phyloP scores from a whole-genome alignment of 2,113 vertebrate species.

The Dipodomys spectabilis region DNA sequence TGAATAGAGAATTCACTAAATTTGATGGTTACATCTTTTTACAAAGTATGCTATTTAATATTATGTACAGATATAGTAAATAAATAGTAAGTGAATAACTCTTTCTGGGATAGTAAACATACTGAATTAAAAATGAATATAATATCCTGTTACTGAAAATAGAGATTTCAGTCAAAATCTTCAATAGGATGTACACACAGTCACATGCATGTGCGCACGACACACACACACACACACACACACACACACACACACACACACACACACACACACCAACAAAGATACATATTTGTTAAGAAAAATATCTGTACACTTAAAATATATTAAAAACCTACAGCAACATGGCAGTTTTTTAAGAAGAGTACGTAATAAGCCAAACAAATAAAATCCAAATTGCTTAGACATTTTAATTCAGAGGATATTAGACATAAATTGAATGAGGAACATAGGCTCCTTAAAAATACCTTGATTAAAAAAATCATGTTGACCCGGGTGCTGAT shows the following conservation, averaged over 20 bases:
- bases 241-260: no score
- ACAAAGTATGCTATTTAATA: not conserved
- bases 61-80: not conserved
- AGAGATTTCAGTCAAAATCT: not conserved
- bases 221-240: no score
- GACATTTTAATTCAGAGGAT: slow-evolving; percentile 7
- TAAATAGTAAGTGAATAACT: not conserved
- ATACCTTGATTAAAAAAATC: not conserved
- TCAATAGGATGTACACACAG: not conserved
- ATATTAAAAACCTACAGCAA: not conserved
- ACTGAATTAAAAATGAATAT: not conserved
- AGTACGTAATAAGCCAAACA: not conserved
- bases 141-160: not conserved
- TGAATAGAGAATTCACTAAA: not conserved
- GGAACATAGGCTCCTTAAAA: not conserved
- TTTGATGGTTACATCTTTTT: not conserved
- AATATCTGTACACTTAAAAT: not conserved
- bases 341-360: not conserved
- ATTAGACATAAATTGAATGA: slow-evolving; percentile 8
- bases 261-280: not conserved
- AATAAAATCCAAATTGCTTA: slow-evolving; percentile 34
- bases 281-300: slow-evolving; percentile 58
- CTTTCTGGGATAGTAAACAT: not conserved
- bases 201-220: not conserved
- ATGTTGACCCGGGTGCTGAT: no score